phyloP scores from a whole-genome alignment of 2,113 vertebrate genomes.

The Oreotrochilus melanogaster region DNA sequence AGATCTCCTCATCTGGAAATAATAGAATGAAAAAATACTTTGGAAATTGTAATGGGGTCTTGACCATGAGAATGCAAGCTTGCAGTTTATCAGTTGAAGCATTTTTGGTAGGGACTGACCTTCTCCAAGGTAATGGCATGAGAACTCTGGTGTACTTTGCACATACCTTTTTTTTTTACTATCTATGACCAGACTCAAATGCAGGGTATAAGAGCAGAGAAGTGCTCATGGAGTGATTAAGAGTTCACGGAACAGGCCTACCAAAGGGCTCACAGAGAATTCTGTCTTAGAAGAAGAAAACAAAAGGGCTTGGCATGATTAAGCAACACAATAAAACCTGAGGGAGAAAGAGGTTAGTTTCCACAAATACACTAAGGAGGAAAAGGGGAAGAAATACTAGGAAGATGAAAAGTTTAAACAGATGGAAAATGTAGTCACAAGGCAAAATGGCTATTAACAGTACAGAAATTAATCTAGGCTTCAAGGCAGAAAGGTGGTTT shows the following conservation, averaged over 20 bases:
- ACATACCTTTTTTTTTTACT: background rate
- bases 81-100: background rate
- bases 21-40: slow-evolving; percentile 25
- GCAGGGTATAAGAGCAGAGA: background rate
- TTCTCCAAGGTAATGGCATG: background rate
- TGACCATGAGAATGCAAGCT: background rate
- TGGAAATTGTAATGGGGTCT: background rate
- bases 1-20: slow-evolving; percentile 62
- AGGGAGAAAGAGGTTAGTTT: background rate
- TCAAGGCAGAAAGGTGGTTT: background rate
- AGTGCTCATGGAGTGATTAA: background rate
- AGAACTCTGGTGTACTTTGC: background rate
- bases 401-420: background rate
- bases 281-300: background rate
- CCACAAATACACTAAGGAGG: background rate
- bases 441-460: background rate
- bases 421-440: background rate
- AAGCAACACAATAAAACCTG: background rate
- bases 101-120: background rate
- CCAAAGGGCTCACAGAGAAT: background rate
- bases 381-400: background rate
- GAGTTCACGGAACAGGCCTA: background rate
- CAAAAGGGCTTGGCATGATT: background rate
- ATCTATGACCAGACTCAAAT: background rate
- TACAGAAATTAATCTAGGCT: background rate